Percentiles rank a stretch among this genome's conserved stretches.
phyloP scores from a whole-genome alignment of 2,797 vertebrate species.

The Ataeniobius toweri region DNA sequence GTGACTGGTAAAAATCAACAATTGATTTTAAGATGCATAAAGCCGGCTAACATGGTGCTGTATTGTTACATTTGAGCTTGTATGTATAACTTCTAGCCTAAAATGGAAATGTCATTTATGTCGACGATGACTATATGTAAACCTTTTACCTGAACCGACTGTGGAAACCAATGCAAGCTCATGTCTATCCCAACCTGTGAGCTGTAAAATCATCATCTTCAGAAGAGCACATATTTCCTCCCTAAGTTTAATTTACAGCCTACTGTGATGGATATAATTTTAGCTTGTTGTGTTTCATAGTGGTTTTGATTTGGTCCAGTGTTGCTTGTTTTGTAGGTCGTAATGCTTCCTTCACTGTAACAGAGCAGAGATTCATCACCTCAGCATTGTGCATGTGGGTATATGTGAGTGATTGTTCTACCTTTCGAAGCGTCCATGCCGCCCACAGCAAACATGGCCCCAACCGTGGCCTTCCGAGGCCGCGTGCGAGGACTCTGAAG shows the following conservation, averaged over 20 bases:
- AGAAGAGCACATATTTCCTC: not conserved
- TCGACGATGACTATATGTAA: not conserved
- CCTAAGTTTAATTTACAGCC: constrained; percentile 4
- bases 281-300: not conserved
- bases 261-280: not conserved
- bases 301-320: not conserved
- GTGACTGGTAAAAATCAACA: not conserved
- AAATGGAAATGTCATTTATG: not conserved
- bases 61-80: not conserved
- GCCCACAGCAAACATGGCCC: constrained; percentile 93
- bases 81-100: not conserved
- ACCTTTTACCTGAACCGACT: not conserved
- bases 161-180: not conserved
- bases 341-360: constrained; percentile 5
- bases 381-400: not conserved
- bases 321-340: not conserved
- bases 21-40: no score
- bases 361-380: not conserved
- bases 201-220: not conserved
- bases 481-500: constrained; percentile 95
- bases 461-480: constrained; percentile 96
- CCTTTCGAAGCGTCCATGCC: constrained; percentile 99
- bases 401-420: constrained; percentile 52
- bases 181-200: not conserved
- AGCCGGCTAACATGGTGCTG: not conserved